A percentile compares a stretch with the other conserved stretches of the same genome.
These are phyloP conservation scores for Sympetrum striolatum DNA, from an alignment of 2,888 invertebrate genomes.

Conservation along the genomic window DNA sequence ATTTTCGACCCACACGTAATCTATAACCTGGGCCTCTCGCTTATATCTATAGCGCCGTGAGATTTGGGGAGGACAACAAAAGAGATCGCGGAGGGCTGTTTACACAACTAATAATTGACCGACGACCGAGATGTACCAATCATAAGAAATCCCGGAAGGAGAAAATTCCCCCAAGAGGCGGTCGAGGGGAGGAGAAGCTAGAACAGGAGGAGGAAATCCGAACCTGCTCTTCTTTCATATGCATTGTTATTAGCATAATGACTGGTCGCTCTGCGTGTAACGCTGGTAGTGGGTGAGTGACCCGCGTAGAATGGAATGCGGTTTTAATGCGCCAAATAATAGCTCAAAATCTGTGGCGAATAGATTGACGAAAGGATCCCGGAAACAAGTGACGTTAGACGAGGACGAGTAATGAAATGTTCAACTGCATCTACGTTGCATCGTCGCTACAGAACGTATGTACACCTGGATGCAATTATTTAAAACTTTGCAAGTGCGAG, in stretches of 20 bases:
- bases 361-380: not conserved
- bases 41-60: not conserved
- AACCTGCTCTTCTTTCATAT: not conserved
- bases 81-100: not conserved
- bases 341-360: not conserved
- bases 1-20: not conserved
- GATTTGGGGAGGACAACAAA: not conserved
- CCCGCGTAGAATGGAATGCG: conserved; percentile 12
- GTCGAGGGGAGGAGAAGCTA: not conserved
- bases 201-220: not conserved
- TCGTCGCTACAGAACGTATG: not conserved
- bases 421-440: not conserved
- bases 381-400: not conserved
- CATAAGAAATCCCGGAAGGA: not conserved
- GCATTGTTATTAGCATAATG: conserved; percentile 32
- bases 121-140: not conserved
- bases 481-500: not conserved
- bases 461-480: not conserved
- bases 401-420: not conserved
- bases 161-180: not conserved
- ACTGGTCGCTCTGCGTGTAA: not conserved
- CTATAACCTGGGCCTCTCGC: not conserved
- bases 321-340: conserved; percentile 21
- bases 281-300: conserved; percentile 15
- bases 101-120: not conserved